Conservation (phyloP, 1,140 invertebrate species). For the Battus philenor region DNA sequence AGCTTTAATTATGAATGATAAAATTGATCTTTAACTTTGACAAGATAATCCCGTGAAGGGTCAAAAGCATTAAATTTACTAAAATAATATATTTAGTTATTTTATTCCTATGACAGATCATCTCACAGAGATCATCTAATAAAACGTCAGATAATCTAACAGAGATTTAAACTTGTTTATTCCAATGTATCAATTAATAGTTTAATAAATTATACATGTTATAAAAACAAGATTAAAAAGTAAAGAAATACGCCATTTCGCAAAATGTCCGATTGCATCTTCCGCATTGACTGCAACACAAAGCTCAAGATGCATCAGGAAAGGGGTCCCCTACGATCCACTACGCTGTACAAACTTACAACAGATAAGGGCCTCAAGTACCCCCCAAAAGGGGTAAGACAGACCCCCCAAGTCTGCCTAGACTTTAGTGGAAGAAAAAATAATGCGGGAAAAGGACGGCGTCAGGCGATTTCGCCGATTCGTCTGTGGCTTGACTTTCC, state of each 20-base stretch:
- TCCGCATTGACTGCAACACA: conserved; percentile 39
- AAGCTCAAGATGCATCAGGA: conserved; percentile 66
- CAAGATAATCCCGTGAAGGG: too few species aligned
- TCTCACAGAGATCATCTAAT: too few species aligned
- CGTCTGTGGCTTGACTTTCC: conserved; percentile 36
- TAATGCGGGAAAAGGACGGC: conserved; percentile 53
- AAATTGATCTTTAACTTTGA: too few species aligned
- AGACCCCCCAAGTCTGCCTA: conserved; percentile 64
- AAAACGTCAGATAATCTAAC: too few species aligned
- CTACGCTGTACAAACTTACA: conserved; percentile 73
- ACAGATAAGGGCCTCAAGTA: conserved; percentile 70
- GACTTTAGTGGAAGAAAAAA: conserved; percentile 71
- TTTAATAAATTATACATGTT: too few species aligned
- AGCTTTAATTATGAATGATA: too few species aligned
- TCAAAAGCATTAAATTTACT: too few species aligned
- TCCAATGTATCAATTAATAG: too few species aligned
- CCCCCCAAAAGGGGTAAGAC: conserved; percentile 73
- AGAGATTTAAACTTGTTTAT: too few species aligned
- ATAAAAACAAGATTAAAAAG: too few species aligned
- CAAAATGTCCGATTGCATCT: conserved; percentile 27
- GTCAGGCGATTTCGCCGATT: conserved; percentile 36
- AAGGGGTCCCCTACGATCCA: conserved; percentile 68
- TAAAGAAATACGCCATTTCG: conserved; percentile 9
- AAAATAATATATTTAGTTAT: too few species aligned
- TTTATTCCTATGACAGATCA: too few species aligned